Evolutionary conservation across 2,888 invertebrate genomes (phyloP).

Genomic region (Cerastis leucographa): DNA sequence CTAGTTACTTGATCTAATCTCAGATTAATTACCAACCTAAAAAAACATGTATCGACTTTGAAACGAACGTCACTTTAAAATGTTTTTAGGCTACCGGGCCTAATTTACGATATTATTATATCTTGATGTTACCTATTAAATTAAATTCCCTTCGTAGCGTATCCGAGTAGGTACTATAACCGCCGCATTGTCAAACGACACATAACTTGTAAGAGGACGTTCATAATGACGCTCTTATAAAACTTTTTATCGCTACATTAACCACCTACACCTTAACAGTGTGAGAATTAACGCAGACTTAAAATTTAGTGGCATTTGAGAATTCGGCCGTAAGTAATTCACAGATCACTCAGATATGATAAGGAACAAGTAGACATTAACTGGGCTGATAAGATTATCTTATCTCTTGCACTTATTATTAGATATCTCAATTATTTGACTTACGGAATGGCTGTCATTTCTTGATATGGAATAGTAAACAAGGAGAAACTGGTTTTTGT

Average conservation of each 20-base stretch:
- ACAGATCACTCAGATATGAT: slow-evolving; percentile 32
- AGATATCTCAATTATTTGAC: slow-evolving; percentile 35
- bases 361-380: slow-evolving; percentile 40
- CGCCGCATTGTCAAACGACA: slow-evolving; percentile 7
- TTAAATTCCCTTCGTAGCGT: slow-evolving; percentile 9
- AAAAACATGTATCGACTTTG: slow-evolving; percentile 1
- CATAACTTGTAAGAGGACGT: neutral
- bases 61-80: slow-evolving; percentile 28
- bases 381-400: slow-evolving; percentile 52
- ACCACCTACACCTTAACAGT: neutral
- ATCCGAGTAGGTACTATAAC: slow-evolving; percentile 3
- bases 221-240: neutral
- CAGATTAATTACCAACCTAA: neutral
- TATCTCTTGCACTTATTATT: slow-evolving; percentile 56
- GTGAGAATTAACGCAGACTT: neutral
- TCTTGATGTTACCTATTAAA: slow-evolving; percentile 27
- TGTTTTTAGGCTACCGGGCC: slow-evolving; percentile 47
- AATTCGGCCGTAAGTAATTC: slow-evolving; percentile 26
- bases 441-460: slow-evolving; percentile 8
- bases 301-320: slow-evolving; percentile 3
- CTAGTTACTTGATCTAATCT: slow-evolving; percentile 10
- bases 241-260: neutral
- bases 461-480: slow-evolving; percentile 17
- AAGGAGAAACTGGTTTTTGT: neutral
- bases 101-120: slow-evolving; percentile 37